Percentiles rank a stretch among this genome's conserved stretches.
phyloP scores from a whole-genome alignment of 2,888 invertebrate species.

The Orthosia incerta region DNA sequence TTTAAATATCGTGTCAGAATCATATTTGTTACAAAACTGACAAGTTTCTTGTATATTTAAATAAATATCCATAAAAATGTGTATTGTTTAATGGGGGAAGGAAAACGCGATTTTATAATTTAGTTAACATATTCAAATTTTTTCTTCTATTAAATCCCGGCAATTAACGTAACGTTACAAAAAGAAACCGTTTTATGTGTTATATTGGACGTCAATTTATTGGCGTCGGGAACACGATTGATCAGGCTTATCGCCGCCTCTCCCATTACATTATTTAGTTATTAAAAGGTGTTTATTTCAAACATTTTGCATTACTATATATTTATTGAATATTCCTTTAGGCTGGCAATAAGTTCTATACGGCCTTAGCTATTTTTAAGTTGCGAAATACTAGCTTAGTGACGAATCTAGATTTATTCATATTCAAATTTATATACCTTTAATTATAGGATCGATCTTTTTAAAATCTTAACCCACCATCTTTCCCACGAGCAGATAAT shows the following conservation, averaged over 20 bases:
- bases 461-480: slow-evolving; percentile 77
- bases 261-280: slow-evolving; percentile 48
- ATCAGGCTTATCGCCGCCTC: slow-evolving; percentile 32
- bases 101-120: slow-evolving; percentile 31
- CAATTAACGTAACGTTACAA: background rate
- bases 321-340: slow-evolving; percentile 33
- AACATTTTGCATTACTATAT: slow-evolving; percentile 28
- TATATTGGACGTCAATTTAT: background rate
- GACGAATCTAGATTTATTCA: slow-evolving; percentile 40
- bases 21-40: slow-evolving; percentile 56
- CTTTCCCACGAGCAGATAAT: slow-evolving; percentile 81
- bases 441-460: slow-evolving; percentile 44
- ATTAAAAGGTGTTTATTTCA: slow-evolving; percentile 51
- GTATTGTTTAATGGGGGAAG: slow-evolving; percentile 40
- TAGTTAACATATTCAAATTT: slow-evolving; percentile 31
- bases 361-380: slow-evolving; percentile 30
- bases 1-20: slow-evolving; percentile 44
- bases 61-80: slow-evolving; percentile 24
- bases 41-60: slow-evolving; percentile 32
- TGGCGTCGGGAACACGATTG: slow-evolving; percentile 7
- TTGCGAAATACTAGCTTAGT: slow-evolving; percentile 32
- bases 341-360: slow-evolving; percentile 22
- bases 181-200: background rate
- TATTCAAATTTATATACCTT: slow-evolving; percentile 39
- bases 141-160: background rate